Base-by-base conservation (phyloP, 2,113 vertebrate genomes). In the Chloroceryle aenea region DNA sequence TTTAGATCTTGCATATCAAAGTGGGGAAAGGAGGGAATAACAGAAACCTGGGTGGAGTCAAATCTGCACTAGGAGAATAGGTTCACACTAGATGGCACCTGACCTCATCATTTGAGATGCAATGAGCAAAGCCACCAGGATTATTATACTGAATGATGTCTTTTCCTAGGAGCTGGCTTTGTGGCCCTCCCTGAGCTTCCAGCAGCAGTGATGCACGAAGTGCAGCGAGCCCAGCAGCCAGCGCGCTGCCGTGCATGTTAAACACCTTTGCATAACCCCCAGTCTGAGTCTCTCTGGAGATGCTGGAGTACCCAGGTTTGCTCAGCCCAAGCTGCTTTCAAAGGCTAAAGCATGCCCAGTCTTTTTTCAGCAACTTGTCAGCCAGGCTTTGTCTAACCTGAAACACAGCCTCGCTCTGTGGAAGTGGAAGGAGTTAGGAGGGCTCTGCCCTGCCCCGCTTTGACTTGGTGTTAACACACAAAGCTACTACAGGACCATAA, bases 181-280 rank as follows among this genome's bases (percentile, higher is more conserved):
- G 30, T 83, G 89, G 84, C 66, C 92, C 64, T 88, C 68, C 79
- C 42, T 0, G 36, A 90, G 80, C 97, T 62, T 78, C 83, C 74
- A 55, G 89, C 78, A 72, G 74, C 30, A 76, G 67, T 52, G 63
- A 17, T 20, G 84, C 93, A 82, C 32, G 29, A 52, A 93, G 74
- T 26, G 16, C 95, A 72, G 94, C 55, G 79, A 96, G 87, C 85
- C 87, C 82, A 53, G 78, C 95, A 92, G 88, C 66, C 91, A 90
- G 83, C 34, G 11, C 53, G 13, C 94, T 92, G 94, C 94, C 43
- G 27, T 13, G 95, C 92, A 95, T 93, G 86, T 89, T 97, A 97
- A 98, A 97, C 93, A 93, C 64, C 53, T 85, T 3, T 81, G 77
- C 72, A 75, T 21, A 93, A 59, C 69, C 69, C 93, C 75, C 73